Base-by-base conservation (phyloP, 2,888 invertebrate genomes). In the Ischnura elegans region DNA sequence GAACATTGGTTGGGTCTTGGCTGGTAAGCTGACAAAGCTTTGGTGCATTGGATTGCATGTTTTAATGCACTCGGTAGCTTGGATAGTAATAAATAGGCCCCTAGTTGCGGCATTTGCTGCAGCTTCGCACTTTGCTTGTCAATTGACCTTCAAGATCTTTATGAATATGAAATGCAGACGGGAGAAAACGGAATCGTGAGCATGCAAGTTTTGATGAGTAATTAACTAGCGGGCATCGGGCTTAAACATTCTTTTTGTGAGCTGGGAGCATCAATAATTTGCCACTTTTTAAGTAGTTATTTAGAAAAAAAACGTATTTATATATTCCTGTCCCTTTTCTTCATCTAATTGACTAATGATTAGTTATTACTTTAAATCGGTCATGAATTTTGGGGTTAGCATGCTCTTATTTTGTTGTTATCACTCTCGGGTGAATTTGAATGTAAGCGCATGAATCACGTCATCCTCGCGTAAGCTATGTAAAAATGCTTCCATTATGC, bases 71-170 rank as follows among this genome's bases (percentile, higher is more conserved):
- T 45, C 6, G 25, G 42, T 42, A 61, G 90, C 90, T 90, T 90
- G 4, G 25, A 66, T 90, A 66, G 90, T 45, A 61, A 43, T 45
- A 46, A 43, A 90, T 90, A 66, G 61, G 90, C 90, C 90, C 43
- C 61, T 90, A 90, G 61, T 61, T 90, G 90, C 90, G 55, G 90
- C 61, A 61, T 61, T 90, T 43, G 90, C 90, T 90, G 90, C 90
- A 66, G 90, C 90, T 66, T 90, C n/a, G 90, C 90, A 90, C 90
- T 43, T 76, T 43, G 90, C 90, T 90, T 90, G 43, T 43, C 61
- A 1, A 25, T 76, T 36, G 36, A n/a, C 61, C 61, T n/a, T n/a
- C n/a, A n/a, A n/a, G n/a, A n/a, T n/a, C n/a, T n/a, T n/a, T 36
- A 29, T 76, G 36, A 76, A 25, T 76, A 13, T 90, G 43, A 90